Evolutionary conservation across 2,888 invertebrate genomes (phyloP).

Genomic region (Tortrix viridana): DNA sequence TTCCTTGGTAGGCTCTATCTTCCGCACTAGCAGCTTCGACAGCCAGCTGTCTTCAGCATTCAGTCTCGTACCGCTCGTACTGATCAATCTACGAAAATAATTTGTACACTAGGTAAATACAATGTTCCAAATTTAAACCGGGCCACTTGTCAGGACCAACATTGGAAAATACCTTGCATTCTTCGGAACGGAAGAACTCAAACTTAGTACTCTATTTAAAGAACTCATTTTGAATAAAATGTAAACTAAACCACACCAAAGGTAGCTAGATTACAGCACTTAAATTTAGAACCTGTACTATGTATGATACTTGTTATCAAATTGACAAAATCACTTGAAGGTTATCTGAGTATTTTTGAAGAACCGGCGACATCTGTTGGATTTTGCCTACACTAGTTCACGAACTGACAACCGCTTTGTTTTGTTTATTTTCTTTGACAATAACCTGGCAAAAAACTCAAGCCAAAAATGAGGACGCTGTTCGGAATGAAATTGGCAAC

Average conservation of each 20-base stretch:
- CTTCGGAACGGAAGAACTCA: constrained; percentile 65
- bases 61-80: constrained; percentile 65
- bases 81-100: constrained; percentile 73
- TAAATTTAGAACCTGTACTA: constrained; percentile 48
- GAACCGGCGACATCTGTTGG: constrained; percentile 64
- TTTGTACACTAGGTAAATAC: constrained; percentile 46
- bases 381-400: not conserved
- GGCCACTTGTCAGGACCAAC: constrained; percentile 38
- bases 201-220: constrained; percentile 65
- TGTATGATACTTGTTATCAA: constrained; percentile 69
- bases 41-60: constrained; percentile 91
- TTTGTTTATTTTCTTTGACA: not conserved
- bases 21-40: constrained; percentile 93
- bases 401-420: not conserved
- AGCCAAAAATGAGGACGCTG: no score
- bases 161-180: constrained; percentile 65
- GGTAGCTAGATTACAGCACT: constrained; percentile 41
- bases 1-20: constrained; percentile 97
- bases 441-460: no score
- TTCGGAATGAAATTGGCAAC: no score
- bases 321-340: constrained; percentile 82
- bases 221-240: constrained; percentile 66
- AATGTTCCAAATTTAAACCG: constrained; percentile 56
- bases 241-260: constrained; percentile 40
- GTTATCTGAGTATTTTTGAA: constrained; percentile 75